Base-by-base conservation (phyloP, 2,113 vertebrate species). In the Austrofundulus limnaeus region DNA sequence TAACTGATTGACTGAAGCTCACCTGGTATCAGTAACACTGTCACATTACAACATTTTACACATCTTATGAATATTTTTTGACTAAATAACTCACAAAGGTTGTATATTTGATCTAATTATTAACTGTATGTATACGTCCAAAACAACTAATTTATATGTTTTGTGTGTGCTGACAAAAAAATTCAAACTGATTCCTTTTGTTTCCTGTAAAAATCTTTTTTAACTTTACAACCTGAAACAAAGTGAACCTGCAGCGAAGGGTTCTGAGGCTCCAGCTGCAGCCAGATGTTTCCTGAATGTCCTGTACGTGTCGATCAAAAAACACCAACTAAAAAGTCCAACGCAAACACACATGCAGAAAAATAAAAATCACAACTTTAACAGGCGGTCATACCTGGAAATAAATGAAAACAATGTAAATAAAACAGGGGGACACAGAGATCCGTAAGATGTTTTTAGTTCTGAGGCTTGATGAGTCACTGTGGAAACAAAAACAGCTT, bases 231-330 rank as follows among this genome's bases (percentile, higher is more conserved):
- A 34, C 31, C 11, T 38, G 5, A 20, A 16, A 49, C 14, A 28
- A 43, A 24, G 19, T 28, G 13, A 39, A 63, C 56, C 68, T 55
- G 67, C 43, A 31, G 45, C 51, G 50, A 70, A 45, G 66, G 38
- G 72, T 51, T 67, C 46, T 1, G 17, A 50, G 61, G 38, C 58
- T 43, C 62, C 61, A 65, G 75, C 80, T 77, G 50, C 53, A 75
- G 71, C 73, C 84, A 88, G 74, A 82, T 66, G 1, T 81, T 84
- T 86, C 85, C 85, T 87, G 77, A 75, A 77, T 43, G 42, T 79
- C 70, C 82, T 54, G 72, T 80, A 83, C 42, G 52, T 85, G 78
- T 55, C 8, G 28, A 75, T 80, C 85, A 83, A 85, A 87, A 85
- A 57, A 77, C 62, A 69, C 46, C 56, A n/a, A 23, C 57, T 2